Conservation (phyloP, 2,113 vertebrate genomes). For the Scalopus aquaticus region DNA sequence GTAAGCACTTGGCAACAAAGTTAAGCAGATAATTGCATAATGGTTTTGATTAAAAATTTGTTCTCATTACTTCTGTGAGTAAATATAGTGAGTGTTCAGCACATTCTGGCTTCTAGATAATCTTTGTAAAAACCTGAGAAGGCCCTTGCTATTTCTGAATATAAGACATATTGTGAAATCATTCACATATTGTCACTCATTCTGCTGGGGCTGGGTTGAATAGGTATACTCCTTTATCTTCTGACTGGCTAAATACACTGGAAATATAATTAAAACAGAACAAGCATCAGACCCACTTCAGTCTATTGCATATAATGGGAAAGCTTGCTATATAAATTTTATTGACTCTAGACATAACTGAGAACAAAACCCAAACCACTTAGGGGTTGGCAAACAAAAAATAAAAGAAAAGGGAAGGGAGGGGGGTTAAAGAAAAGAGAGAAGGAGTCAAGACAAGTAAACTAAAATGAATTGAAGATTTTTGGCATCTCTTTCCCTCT, state of each 20-base stretch:
- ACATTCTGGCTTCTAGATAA: neutral
- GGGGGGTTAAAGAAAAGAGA: neutral
- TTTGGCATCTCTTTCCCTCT: neutral
- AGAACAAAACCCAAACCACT: neutral
- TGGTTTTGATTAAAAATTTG: neutral
- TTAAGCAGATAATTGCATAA: neutral
- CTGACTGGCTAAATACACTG: accelerated
- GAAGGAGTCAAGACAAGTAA: neutral
- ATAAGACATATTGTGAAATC: neutral
- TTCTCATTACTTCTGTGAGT: neutral
- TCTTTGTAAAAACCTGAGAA: neutral
- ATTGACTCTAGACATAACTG: neutral
- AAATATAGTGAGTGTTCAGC: neutral
- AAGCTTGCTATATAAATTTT: neutral
- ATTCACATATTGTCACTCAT: neutral
- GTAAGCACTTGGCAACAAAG: neutral
- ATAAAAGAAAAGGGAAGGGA: neutral
- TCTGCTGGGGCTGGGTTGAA: neutral
- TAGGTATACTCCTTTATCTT: neutral
- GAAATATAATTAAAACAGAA: neutral
- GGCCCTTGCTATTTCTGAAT: neutral
- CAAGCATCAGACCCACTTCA: neutral
- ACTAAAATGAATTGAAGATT: neutral
- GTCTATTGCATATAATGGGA: neutral
- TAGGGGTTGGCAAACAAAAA: neutral